Evolutionary conservation across 1,140 invertebrate species (phyloP).

Genomic region (Lordiphosa clarofinis): DNA sequence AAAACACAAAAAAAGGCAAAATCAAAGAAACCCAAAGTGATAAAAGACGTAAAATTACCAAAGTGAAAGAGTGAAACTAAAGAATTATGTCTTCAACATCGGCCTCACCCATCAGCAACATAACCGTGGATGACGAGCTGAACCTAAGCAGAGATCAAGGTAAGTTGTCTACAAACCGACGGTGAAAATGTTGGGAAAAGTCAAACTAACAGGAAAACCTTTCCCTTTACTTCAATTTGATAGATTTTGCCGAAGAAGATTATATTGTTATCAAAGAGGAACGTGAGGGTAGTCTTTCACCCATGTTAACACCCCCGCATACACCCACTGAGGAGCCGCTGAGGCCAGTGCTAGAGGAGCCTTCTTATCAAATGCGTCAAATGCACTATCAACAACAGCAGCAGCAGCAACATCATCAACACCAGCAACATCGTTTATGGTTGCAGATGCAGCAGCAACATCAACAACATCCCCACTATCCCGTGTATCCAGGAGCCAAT

Average conservation of each 20-base stretch:
- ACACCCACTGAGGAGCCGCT: slow-evolving; percentile 84
- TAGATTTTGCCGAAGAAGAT: slow-evolving; percentile 79
- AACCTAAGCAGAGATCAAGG: slow-evolving; percentile 76
- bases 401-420: slow-evolving; percentile 53
- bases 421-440: slow-evolving; percentile 68
- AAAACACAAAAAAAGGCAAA: slow-evolving; percentile 2
- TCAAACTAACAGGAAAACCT: slow-evolving; percentile 12
- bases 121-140: slow-evolving; percentile 78
- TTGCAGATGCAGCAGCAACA: slow-evolving; percentile 59
- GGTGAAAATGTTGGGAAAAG: slow-evolving; percentile 26
- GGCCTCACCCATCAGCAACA: slow-evolving; percentile 77
- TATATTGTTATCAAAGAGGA: slow-evolving; percentile 83
- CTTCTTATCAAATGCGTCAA: slow-evolving; percentile 59
- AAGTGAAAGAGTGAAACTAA: slow-evolving; percentile 28
- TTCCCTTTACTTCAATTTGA: neutral
- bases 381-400: slow-evolving; percentile 68
- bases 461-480: slow-evolving; percentile 50
- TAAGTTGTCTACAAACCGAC: slow-evolving; percentile 53
- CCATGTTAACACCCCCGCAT: slow-evolving; percentile 86
- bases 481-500: slow-evolving; percentile 62
- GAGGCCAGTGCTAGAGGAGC: slow-evolving; percentile 53
- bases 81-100: slow-evolving; percentile 78
- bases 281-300: slow-evolving; percentile 82
- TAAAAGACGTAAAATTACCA: slow-evolving; percentile 17
- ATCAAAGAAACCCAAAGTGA: slow-evolving; percentile 13